Evolutionary conservation across 2,113 vertebrate species (phyloP).

Genomic region (Pelecanus crispus): DNA sequence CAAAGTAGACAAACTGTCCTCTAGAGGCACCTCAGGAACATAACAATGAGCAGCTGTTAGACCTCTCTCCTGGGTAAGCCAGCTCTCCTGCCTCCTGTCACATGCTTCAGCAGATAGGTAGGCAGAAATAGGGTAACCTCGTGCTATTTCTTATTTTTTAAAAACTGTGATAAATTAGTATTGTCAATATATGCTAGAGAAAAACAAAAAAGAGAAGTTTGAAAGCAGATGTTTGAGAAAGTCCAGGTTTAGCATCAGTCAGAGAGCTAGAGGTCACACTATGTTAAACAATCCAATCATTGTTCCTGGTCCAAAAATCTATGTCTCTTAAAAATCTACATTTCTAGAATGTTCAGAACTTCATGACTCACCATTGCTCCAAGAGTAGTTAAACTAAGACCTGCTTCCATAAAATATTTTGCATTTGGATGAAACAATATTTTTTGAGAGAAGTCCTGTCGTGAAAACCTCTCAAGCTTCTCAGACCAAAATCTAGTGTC

Average conservation of each 20-base stretch:
- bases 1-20: background rate
- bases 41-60: background rate
- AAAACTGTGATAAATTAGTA: background rate
- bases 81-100: background rate
- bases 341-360: background rate
- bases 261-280: background rate
- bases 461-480: background rate
- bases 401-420: background rate
- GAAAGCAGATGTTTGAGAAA: background rate
- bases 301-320: background rate
- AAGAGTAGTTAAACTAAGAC: background rate
- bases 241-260: background rate
- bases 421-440: background rate
- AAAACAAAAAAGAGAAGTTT: background rate
- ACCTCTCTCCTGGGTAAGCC: background rate
- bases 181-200: fast-evolving
- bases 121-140: background rate
- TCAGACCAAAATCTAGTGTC: background rate
- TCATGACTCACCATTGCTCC: background rate
- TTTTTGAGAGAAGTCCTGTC: background rate
- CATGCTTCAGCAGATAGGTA: background rate
- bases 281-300: background rate
- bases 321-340: background rate
- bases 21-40: background rate
- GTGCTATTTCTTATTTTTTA: background rate